phyloP scores from a whole-genome alignment of 2,113 vertebrate species.

The Myiopsitta monachus region DNA sequence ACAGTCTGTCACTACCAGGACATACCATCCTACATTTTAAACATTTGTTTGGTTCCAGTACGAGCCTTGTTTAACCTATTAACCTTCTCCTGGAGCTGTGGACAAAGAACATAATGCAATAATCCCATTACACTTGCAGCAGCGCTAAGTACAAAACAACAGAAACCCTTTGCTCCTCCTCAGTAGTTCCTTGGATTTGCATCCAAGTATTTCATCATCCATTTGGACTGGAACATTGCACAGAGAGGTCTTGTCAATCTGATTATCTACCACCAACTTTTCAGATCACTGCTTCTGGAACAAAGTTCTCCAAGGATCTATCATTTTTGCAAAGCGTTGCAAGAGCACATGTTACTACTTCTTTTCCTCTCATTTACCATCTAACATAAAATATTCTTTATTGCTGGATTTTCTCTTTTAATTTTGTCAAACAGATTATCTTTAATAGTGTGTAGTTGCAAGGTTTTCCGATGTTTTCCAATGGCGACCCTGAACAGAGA shows the following conservation, averaged over 20 bases:
- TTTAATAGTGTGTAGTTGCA: neutral
- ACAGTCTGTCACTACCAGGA: neutral
- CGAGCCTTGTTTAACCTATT: neutral
- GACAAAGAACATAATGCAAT: neutral
- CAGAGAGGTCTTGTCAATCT: neutral
- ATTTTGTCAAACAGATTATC: neutral
- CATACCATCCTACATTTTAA: neutral
- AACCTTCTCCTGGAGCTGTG: neutral
- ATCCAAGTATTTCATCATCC: neutral
- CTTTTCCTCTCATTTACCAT: neutral
- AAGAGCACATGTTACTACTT: neutral
- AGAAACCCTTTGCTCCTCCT: neutral
- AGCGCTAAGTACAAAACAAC: neutral
- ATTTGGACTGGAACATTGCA: neutral
- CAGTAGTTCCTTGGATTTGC: neutral
- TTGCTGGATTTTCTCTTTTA: neutral
- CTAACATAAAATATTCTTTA: neutral
- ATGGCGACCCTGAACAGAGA: neutral
- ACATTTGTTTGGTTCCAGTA: neutral
- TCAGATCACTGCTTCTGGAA: neutral
- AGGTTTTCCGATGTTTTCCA: neutral
- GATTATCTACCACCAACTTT: neutral
- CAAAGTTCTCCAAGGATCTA: fast-evolving
- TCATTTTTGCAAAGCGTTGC: fast-evolving
- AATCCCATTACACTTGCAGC: neutral